These are phyloP conservation scores for Caenorhabditis sp. DNA, from an alignment of 2,888 invertebrate species.

Conservation along the genomic window DNA sequence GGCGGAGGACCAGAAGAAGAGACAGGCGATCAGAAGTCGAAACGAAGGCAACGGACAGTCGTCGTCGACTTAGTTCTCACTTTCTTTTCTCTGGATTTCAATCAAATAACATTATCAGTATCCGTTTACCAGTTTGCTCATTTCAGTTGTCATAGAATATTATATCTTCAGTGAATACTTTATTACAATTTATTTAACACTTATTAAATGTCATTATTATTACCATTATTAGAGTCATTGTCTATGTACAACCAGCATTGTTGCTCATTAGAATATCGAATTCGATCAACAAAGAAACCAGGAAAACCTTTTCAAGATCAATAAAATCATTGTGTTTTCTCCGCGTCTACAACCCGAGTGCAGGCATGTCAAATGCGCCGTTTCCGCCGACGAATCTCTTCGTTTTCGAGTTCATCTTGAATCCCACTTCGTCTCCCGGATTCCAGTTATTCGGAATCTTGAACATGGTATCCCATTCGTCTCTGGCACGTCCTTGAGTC, in stretches of 20 bases:
- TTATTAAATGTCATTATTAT: neutral
- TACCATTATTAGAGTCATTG: neutral
- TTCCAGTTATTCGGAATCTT: slow-evolving; percentile 79
- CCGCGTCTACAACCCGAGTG: slow-evolving; percentile 47
- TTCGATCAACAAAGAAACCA: too few species aligned
- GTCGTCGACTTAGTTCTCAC: too few species aligned
- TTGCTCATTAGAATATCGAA: too few species aligned
- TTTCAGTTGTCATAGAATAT: neutral
- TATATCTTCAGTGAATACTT: too few species aligned
- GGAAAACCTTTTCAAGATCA: neutral
- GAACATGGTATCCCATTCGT: slow-evolving; percentile 79
- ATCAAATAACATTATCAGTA: too few species aligned
- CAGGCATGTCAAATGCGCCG: slow-evolving; percentile 77
- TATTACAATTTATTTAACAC: too few species aligned
- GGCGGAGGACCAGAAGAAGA: slow-evolving; percentile 83
- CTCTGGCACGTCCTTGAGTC: slow-evolving; percentile 77
- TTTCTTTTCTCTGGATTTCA: too few species aligned
- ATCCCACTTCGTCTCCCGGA: slow-evolving; percentile 76
- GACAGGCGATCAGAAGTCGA: slow-evolving; percentile 15
- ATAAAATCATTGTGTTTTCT: slow-evolving; percentile 4
- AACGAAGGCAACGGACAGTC: neutral
- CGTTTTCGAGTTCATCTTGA: slow-evolving; percentile 72
- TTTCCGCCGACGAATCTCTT: slow-evolving; percentile 77
- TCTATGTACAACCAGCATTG: neutral
- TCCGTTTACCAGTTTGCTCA: neutral